phyloP scores from a whole-genome alignment of 2,113 vertebrate species.

The Bagarius yarrelli region DNA sequence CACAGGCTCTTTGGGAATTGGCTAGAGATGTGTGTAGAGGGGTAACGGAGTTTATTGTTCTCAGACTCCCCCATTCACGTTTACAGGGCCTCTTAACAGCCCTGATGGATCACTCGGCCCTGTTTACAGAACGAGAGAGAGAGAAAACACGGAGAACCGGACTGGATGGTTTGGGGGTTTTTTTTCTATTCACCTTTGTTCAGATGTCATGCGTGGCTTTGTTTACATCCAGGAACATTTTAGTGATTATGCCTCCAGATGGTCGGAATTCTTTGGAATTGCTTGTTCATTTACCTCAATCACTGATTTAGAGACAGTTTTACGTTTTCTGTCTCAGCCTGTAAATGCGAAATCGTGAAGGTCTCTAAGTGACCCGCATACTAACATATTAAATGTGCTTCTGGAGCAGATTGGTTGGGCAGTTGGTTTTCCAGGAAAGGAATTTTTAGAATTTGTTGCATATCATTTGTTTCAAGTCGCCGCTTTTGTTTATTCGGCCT shows the following conservation, averaged over 20 bases:
- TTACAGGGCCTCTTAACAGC: conserved; percentile 52
- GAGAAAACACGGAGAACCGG: conserved; percentile 33
- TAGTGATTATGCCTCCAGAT: conserved; percentile 18
- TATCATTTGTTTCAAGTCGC: conserved; percentile 19
- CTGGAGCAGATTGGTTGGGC: conserved; percentile 17
- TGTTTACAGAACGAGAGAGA: conserved; percentile 51
- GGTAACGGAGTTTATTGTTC: conserved; percentile 57
- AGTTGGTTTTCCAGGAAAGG: conserved; percentile 41
- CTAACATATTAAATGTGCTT: conserved; percentile 42
- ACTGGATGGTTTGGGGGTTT: neutral
- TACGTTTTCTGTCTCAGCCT: conserved; percentile 4
- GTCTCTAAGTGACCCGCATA: conserved; percentile 49
- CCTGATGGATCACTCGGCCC: conserved; percentile 52
- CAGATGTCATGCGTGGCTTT: conserved; percentile 27
- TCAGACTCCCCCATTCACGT: conserved; percentile 46
- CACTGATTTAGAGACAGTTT: conserved; percentile 26
- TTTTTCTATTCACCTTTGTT: conserved; percentile 24
- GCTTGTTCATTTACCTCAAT: conserved; percentile 25
- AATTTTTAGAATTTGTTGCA: conserved; percentile 4
- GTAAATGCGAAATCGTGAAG: conserved; percentile 16
- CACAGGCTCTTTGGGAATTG: conserved; percentile 52
- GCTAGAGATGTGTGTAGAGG: conserved; percentile 38
- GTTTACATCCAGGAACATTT: conserved; percentile 33
- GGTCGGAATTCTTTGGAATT: conserved; percentile 30
- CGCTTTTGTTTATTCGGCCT: conserved; percentile 15